phyloP scores from a whole-genome alignment of 2,888 invertebrate genomes.

The Dicroscelio sp. region DNA sequence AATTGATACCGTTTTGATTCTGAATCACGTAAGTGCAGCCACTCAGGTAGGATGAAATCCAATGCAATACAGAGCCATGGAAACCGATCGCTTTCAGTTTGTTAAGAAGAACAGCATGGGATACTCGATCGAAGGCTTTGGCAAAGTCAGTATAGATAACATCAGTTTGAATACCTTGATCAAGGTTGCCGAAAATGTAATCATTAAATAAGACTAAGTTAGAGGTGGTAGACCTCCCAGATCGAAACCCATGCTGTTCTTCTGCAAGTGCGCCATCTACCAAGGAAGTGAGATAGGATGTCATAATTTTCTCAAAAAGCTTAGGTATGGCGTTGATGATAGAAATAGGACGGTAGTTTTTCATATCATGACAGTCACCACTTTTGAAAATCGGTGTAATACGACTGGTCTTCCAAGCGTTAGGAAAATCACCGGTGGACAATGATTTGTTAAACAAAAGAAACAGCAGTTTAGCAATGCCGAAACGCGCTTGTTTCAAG shows the following conservation, averaged over 20 bases:
- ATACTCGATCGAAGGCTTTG: neutral
- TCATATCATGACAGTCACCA: neutral
- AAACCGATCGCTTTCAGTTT: neutral
- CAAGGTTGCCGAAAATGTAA: neutral
- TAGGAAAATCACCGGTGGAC: neutral
- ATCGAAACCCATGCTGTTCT: neutral
- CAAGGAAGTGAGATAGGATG: neutral
- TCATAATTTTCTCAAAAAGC: neutral
- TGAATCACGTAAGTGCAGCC: neutral
- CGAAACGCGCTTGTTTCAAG: neutral
- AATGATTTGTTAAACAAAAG: neutral
- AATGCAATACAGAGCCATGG: neutral
- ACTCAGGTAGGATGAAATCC: neutral
- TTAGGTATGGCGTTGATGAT: neutral
- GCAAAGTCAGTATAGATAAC: neutral
- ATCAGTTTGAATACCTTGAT: neutral
- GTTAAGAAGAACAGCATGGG: neutral
- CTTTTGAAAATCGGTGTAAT: neutral
- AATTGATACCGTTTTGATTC: neutral
- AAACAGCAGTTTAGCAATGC: neutral
- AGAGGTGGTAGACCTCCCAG: too few species aligned
- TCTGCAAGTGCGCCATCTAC: neutral
- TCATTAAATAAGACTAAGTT: neutral
- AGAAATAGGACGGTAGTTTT: slow-evolving; percentile 1
- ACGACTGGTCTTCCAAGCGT: neutral